phyloP scores from a whole-genome alignment of 1,140 invertebrate species.

The Drosophila pandora region DNA sequence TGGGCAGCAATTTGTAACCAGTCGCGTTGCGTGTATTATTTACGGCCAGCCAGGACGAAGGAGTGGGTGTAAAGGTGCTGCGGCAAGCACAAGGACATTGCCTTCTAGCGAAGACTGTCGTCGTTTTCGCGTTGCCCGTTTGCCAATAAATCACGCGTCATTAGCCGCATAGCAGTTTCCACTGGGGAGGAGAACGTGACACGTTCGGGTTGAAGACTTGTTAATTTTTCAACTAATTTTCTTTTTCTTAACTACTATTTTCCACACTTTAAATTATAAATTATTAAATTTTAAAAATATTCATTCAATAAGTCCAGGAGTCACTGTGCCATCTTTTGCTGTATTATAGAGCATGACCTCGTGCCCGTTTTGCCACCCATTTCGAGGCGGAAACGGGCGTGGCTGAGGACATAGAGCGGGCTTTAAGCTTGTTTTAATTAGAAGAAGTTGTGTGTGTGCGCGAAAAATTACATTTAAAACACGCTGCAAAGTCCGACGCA shows the following conservation, averaged over 20 bases:
- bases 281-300: not conserved
- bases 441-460: slow-evolving; percentile 57
- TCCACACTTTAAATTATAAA: not conserved
- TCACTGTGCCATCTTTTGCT: slow-evolving; percentile 8
- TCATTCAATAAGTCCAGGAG: too few species aligned
- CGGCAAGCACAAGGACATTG: slow-evolving; percentile 39
- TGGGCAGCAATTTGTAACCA: slow-evolving; percentile 73
- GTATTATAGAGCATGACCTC: slow-evolving; percentile 46
- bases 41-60: slow-evolving; percentile 46
- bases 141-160: slow-evolving; percentile 79
- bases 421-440: slow-evolving; percentile 83
- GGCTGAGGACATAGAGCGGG: slow-evolving; percentile 24
- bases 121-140: slow-evolving; percentile 43
- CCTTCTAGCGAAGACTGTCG: slow-evolving; percentile 57
- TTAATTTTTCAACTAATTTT: too few species aligned
- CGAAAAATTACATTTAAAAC: slow-evolving; percentile 79
- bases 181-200: slow-evolving; percentile 14
- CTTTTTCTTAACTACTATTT: not conserved
- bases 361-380: slow-evolving; percentile 45
- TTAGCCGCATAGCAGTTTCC: slow-evolving; percentile 59
- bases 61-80: slow-evolving; percentile 1
- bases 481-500: slow-evolving; percentile 66
- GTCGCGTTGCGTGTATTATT: slow-evolving; percentile 79
- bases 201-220: slow-evolving; percentile 12
- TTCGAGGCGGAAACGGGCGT: slow-evolving; percentile 37